Evolutionary conservation across 2,888 invertebrate genomes (phyloP).

Genomic region (Steromphala cineraria): DNA sequence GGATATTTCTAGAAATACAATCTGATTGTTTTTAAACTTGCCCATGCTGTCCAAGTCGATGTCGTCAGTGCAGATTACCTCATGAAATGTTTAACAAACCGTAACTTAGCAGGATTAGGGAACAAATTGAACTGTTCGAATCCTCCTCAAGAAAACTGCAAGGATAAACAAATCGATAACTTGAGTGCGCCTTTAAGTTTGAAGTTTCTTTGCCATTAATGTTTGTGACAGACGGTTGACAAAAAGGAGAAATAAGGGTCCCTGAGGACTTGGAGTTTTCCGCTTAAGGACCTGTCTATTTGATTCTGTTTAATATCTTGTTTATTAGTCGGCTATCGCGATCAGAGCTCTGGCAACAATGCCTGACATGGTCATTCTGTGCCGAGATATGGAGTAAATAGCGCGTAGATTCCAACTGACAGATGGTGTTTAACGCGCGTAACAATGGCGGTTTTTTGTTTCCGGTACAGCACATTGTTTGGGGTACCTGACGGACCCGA

Average conservation of each 20-base stretch:
- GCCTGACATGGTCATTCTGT: slow-evolving; percentile 17
- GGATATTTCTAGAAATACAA: no score
- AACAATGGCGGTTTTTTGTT: slow-evolving; percentile 31
- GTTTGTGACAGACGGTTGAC: background rate
- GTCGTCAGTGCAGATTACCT: no score
- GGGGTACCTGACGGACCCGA: slow-evolving; percentile 33
- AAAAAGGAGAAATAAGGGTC: background rate
- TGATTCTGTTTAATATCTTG: slow-evolving; percentile 35
- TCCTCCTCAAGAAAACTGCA: no score
- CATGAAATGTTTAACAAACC: no score
- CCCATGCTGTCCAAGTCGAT: no score
- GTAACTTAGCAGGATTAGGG: no score
- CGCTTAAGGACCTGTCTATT: slow-evolving; percentile 26
- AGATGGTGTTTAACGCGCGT: slow-evolving; percentile 39
- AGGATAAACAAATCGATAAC: background rate
- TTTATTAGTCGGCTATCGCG: slow-evolving; percentile 34
- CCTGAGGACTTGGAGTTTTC: background rate
- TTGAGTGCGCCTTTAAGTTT: background rate
- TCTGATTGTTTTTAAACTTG: no score
- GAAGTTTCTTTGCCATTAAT: background rate
- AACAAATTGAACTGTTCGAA: no score
- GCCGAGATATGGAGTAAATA: slow-evolving; percentile 24
- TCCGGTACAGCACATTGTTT: slow-evolving; percentile 25
- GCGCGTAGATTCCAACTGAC: slow-evolving; percentile 28
- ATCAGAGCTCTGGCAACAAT: slow-evolving; percentile 18